Evolutionary conservation across 2,797 vertebrate genomes (phyloP).

Genomic region (Neomorphus geoffroyi): DNA sequence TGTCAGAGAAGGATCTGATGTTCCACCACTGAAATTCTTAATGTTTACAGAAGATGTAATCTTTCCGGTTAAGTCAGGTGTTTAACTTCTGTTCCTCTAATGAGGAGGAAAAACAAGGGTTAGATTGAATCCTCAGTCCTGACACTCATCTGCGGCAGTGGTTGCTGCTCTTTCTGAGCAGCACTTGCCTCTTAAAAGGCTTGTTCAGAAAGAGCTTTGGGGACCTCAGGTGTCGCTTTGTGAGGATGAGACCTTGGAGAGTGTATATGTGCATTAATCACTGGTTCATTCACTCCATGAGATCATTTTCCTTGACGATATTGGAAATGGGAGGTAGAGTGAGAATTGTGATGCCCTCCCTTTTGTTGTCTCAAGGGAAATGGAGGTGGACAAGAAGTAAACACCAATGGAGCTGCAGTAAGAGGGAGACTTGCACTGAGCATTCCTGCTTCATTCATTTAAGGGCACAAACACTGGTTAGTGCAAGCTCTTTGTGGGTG

Average conservation of each 20-base stretch:
- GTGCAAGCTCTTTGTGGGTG: neutral
- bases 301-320: neutral
- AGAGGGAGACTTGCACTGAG: neutral
- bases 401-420: neutral
- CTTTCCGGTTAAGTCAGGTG: neutral
- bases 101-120: neutral
- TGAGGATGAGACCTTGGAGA: neutral
- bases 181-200: neutral
- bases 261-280: rapidly evolving
- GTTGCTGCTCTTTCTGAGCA: neutral
- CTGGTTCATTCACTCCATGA: neutral
- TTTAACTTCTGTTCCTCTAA: neutral
- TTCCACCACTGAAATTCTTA: neutral
- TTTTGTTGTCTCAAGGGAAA: neutral
- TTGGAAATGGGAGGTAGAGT: neutral
- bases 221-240: rapidly evolving
- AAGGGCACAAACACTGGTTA: neutral
- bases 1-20: too few species aligned
- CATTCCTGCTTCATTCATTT: neutral
- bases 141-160: neutral
- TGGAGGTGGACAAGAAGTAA: neutral
- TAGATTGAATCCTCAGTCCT: neutral
- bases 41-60: neutral
- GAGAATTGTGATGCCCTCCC: neutral
- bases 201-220: neutral